Conservation (phyloP, 2,797 vertebrate species). For the Distichodus sexfasciatus region DNA sequence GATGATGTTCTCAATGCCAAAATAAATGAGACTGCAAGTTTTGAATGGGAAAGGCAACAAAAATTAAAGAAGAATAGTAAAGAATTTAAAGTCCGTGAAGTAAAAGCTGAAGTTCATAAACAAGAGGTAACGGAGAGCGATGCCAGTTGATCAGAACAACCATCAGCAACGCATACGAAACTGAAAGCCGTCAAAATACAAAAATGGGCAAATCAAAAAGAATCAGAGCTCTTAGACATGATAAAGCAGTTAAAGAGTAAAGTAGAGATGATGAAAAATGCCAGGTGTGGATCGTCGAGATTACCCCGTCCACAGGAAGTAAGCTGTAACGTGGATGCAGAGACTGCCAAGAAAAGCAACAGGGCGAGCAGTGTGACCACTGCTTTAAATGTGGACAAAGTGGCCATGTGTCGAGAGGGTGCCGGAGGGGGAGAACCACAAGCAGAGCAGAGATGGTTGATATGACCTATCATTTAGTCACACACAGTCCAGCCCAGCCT, state of each 20-base stretch:
- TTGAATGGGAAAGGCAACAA: conserved; percentile 1
- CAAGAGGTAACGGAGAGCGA: no score
- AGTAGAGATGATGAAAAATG: no score
- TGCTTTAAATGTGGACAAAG: conserved; percentile 6
- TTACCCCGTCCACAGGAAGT: neutral
- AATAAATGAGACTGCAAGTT: conserved; percentile 25
- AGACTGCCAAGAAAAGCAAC: neutral
- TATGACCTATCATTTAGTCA: neutral
- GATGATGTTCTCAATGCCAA: conserved; percentile 44
- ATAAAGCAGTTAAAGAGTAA: no score
- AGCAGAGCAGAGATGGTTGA: neutral
- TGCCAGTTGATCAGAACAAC: no score
- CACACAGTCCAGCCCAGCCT: neutral
- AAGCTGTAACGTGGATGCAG: neutral
- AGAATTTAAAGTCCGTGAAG: neutral
- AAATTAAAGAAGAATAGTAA: neutral
- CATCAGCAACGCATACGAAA: no score
- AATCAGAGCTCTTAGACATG: no score
- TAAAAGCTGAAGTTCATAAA: no score
- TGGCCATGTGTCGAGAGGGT: conserved; percentile 4
- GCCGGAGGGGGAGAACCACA: neutral
- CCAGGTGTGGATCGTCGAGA: no score
- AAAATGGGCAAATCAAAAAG: no score
- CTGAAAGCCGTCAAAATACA: no score
- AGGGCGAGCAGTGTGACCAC: conserved; percentile 2